phyloP scores from a whole-genome alignment of 1,140 invertebrate genomes.

The Chrysoperla carnea region DNA sequence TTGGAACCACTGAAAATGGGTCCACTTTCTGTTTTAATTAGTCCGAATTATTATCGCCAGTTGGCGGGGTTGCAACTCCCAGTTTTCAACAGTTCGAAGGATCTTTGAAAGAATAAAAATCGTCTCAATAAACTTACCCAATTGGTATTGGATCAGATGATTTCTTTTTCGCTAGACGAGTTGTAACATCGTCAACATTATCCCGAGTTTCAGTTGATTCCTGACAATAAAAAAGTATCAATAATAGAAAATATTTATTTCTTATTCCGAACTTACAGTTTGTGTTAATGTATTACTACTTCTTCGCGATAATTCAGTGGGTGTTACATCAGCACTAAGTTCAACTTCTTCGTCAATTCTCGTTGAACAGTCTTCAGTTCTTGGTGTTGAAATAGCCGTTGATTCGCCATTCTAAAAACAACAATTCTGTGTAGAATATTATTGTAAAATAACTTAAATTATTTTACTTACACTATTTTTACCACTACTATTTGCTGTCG shows the following conservation, averaged over 20 bases:
- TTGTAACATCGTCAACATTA: conserved; percentile 20
- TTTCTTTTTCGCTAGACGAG: conserved; percentile 20
- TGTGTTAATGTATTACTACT: background rate
- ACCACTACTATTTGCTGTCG: conserved; percentile 13
- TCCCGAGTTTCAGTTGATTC: conserved; percentile 13
- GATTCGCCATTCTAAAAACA: conserved; percentile 8
- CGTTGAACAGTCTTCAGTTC: conserved; percentile 22
- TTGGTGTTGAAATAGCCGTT: conserved; percentile 18
- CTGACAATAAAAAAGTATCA: too few relatives aligned
- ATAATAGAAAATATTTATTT: background rate
- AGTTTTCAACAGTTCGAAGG: too few relatives aligned
- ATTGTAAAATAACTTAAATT: too few relatives aligned
- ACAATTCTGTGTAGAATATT: background rate
- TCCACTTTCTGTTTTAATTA: too few relatives aligned
- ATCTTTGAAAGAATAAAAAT: too few relatives aligned
- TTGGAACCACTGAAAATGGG: too few relatives aligned
- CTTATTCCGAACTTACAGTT: background rate
- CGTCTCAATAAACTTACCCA: conserved; percentile 32
- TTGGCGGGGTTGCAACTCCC: too few relatives aligned
- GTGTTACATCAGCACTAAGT: conserved; percentile 12
- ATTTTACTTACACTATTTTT: background rate
- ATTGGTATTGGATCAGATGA: conserved; percentile 48
- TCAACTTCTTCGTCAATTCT: conserved; percentile 52
- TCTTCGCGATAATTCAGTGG: conserved; percentile 1
- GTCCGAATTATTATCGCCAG: too few relatives aligned